Percentiles rank a stretch among this genome's conserved stretches.
Evolutionary conservation across 2,888 invertebrate species (phyloP).

Genomic region (Lymantria monacha): DNA sequence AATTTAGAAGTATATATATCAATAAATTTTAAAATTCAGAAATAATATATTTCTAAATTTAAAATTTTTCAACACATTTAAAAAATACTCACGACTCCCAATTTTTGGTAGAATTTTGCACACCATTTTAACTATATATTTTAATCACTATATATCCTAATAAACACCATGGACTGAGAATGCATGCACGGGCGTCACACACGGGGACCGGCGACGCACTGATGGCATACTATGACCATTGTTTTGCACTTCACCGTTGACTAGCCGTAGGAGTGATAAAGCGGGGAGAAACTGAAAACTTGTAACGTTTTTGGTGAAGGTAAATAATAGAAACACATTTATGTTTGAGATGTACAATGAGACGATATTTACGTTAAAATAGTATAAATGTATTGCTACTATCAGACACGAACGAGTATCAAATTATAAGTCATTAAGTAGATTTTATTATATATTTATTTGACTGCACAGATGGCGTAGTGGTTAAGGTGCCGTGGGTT

Average conservation of each 20-base stretch:
- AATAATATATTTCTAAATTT: too few relatives aligned
- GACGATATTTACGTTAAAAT: neutral
- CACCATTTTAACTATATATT: conserved; percentile 48
- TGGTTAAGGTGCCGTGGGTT: too few relatives aligned
- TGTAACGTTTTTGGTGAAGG: conserved; percentile 3
- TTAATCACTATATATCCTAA: conserved; percentile 7
- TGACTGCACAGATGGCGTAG: too few relatives aligned
- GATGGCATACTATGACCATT: conserved; percentile 6
- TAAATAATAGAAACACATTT: neutral
- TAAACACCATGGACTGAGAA: conserved; percentile 1
- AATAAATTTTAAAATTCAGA: neutral
- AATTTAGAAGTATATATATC: neutral
- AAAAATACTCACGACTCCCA: conserved; percentile 52
- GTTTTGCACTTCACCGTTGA: conserved; percentile 12
- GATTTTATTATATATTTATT: too few relatives aligned
- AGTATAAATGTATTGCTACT: too few relatives aligned
- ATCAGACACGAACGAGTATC: too few relatives aligned
- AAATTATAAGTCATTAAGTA: too few relatives aligned
- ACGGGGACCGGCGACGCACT: conserved; percentile 15
- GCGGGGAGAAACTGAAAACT: conserved; percentile 28
- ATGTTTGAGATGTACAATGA: neutral
- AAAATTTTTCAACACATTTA: neutral
- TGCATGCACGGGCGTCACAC: conserved; percentile 15
- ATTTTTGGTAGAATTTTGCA: conserved; percentile 63
- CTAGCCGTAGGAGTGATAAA: conserved; percentile 11